Base-by-base conservation (phyloP, 2,888 invertebrate genomes). In the Athalia cordata region DNA sequence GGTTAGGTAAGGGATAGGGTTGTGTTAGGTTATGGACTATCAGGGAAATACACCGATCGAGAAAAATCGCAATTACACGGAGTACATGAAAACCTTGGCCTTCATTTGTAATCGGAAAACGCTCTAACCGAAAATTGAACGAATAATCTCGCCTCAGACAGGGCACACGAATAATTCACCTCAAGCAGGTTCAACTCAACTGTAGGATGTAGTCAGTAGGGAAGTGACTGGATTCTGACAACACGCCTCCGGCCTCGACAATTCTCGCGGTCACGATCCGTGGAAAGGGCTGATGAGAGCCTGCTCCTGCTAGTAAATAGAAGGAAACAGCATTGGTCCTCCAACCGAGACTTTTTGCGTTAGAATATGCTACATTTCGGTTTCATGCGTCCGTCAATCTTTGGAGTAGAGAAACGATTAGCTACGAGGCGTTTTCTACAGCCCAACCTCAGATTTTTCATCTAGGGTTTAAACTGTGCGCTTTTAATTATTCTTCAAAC, bases 151-250 rank as follows among this genome's bases (percentile, higher is more conserved):
- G 7, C 29, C 29, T n/a, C 29, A n/a, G 29, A 55, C 15, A 50
- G 68, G 11, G 55, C 68, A 55, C 68, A 29, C 68, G 13, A 72
- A 59, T 15, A 11, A 55, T 9, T 29, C 29, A 55, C 29, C 57
- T 13, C 72, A 8, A 29, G 57, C 45, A 72, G 55, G 13, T 43
- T 50, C 50, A 68, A 68, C 55, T 55, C 55, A 29, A 29, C 29
- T 29, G 29, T 29, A 29, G 29, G 29, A 29, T 29, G 29, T 29
- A 68, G 29, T 55, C 15, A 52, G 13, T n/a, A 59, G 57, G 57
- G 47, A 72, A 72, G 59, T 72, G 59, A 72, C 72, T 72, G 72
- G 72, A 59, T 59, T 72, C 72, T 72, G 59, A 72, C 72, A 72
- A 72, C 72, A 59, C 59, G 72, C 72, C 72, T 72, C 72, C 57